Evolutionary conservation across 2,888 invertebrate species (phyloP).

Genomic region (Anarsia innoxiella): DNA sequence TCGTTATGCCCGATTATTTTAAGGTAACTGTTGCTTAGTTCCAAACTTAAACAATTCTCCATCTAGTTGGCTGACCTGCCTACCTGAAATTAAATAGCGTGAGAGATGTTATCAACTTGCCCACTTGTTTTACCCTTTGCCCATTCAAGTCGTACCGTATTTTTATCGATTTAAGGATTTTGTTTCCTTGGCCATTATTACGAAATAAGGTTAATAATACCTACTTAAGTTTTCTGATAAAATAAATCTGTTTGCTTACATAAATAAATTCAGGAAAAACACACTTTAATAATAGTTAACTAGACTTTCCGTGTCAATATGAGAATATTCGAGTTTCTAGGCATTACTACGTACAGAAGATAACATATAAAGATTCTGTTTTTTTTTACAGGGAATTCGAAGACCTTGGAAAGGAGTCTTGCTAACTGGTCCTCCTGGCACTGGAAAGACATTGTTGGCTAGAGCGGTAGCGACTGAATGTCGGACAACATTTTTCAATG

Average conservation of each 20-base stretch:
- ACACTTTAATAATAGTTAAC: no score
- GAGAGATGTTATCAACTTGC: slow-evolving; percentile 37
- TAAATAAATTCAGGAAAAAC: no score
- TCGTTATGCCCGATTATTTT: slow-evolving; percentile 92
- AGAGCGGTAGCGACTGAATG: slow-evolving; percentile 94
- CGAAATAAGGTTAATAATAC: not conserved
- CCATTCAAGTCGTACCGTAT: slow-evolving; percentile 15
- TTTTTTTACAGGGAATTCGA: slow-evolving; percentile 79
- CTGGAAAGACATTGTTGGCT: slow-evolving; percentile 88
- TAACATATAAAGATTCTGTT: no score
- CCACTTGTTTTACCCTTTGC: slow-evolving; percentile 26
- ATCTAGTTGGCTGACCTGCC: slow-evolving; percentile 23
- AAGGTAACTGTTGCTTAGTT: slow-evolving; percentile 68
- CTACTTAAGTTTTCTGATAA: no score
- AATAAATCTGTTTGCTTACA: no score
- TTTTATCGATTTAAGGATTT: not conserved
- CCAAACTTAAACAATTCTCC: no score
- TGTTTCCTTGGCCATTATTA: not conserved
- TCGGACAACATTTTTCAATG: slow-evolving; percentile 90
- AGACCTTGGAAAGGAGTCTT: slow-evolving; percentile 87
- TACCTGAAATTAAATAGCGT: slow-evolving; percentile 52
- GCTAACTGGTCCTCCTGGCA: slow-evolving; percentile 82
- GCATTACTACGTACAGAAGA: no score
- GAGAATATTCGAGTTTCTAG: no score
- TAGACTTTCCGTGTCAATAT: no score